A percentile compares a stretch with the other conserved stretches of the same genome.
Conservation (phyloP, 2,797 vertebrate species). For the Mormyrops attenuatus region DNA sequence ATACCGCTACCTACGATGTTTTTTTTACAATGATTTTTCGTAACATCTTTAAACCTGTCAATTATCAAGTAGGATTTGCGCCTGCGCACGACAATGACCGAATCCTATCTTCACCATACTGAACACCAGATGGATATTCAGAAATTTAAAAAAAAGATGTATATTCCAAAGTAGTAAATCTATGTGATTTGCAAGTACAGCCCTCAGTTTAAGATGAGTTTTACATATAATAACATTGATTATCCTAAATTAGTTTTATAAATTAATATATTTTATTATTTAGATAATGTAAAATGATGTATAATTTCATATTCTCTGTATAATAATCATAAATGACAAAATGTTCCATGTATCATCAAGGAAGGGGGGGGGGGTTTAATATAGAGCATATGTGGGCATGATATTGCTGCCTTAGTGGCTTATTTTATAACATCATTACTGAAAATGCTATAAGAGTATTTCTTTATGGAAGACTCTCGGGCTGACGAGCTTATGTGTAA, state of each 20-base stretch:
- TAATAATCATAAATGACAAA: not conserved
- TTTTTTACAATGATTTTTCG: not conserved
- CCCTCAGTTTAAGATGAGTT: not conserved
- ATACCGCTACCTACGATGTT: not conserved
- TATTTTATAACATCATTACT: not conserved
- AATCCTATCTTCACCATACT: not conserved
- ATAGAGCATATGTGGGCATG: not conserved
- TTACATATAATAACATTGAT: not conserved
- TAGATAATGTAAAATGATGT: not conserved
- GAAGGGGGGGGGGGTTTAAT: not conserved
- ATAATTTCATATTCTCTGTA: not conserved
- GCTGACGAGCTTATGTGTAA: not conserved
- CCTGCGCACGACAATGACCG: not conserved
- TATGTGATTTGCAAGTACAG: not conserved
- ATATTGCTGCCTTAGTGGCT: not conserved
- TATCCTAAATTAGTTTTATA: not conserved
- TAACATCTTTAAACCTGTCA: not conserved
- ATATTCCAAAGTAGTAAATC: not conserved
- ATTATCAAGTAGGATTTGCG: not conserved
- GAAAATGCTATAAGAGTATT: slow-evolving; percentile 4
- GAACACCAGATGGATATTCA: not conserved
- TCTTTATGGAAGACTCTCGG: not conserved
- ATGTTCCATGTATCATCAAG: not conserved
- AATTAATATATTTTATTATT: not conserved
- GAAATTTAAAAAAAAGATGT: not conserved